Percentiles rank a stretch among this genome's conserved stretches.
Evolutionary conservation across 2,797 vertebrate genomes (phyloP).

Genomic region (Myotis daubentonii): DNA sequence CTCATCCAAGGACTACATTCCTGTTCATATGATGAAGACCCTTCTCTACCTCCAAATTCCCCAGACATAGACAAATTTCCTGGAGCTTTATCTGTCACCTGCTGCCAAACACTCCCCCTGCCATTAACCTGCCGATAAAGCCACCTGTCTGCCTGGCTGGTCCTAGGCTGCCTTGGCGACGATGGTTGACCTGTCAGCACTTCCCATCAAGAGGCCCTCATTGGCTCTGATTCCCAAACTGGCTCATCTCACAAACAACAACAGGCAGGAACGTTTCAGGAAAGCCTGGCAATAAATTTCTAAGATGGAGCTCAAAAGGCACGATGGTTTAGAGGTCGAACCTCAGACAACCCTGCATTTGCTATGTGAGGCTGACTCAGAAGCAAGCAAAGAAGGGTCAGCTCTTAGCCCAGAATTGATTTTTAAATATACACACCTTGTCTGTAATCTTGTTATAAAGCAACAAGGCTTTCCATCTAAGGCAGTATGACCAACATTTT

Average conservation of each 20-base stretch:
- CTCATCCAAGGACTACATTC: not conserved
- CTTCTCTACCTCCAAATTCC: not conserved
- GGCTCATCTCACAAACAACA: not conserved
- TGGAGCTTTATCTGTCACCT: not conserved
- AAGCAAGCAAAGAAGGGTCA: not conserved
- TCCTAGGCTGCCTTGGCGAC: constrained; percentile 15
- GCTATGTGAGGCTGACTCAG: constrained; percentile 3
- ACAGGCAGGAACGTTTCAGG: not conserved
- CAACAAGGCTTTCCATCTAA: constrained; percentile 22
- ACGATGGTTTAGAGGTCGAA: not conserved
- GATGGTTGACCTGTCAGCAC: constrained; percentile 43
- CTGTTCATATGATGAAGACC: not conserved
- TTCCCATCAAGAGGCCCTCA: not conserved
- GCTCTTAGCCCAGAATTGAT: not conserved
- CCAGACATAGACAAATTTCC: constrained; percentile 59
- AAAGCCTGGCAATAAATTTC: not conserved
- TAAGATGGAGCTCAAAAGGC: constrained; percentile 1
- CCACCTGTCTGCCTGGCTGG: constrained; percentile 70
- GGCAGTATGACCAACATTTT: constrained; percentile 34
- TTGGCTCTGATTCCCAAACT: not conserved
- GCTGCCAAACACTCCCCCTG: constrained; percentile 61
- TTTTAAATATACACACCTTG: constrained; percentile 39
- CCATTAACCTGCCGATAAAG: constrained; percentile 55
- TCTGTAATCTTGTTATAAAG: constrained; percentile 23
- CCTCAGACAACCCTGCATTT: not conserved